Base-by-base conservation (phyloP, 2,797 vertebrate genomes). In the Gephyroberyx darwinii region DNA sequence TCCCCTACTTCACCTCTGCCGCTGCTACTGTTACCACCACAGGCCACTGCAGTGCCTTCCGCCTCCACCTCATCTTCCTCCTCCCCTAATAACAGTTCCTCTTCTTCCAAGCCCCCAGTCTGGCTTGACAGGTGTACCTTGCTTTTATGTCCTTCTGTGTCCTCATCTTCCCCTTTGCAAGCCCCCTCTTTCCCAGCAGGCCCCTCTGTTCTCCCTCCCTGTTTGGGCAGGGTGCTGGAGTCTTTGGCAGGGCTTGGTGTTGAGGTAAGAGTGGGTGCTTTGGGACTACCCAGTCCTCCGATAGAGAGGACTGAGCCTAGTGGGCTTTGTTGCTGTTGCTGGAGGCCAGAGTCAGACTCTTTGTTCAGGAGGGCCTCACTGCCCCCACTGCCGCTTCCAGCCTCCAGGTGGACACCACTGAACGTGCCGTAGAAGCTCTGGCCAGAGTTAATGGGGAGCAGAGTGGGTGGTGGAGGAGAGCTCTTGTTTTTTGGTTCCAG, bases 401-500 rank as follows among this genome's bases (percentile, higher is more conserved):
- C 93, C 89, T 99, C 97, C 93, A 99, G 92, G 82, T 97, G 94
- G 91, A 99, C 96, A 88, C 98, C 98, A 92, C 98, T 99, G 91
- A 99, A 99, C 84, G 98, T 98, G 87, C 98, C 97, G 77, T 97
- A 99, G 94, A 99, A 99, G 94, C 96, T 97, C 94, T 98, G 98
- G 92, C 96, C 96, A 88, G 98, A 95, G 93, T 96, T 96, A 90
- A 96, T 94, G 89, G 97, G 94, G 92, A 95, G 95, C 94, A 96
- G 92, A 91, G 94, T 86, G 80, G 98, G 95, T 91, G 97, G 95
- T 91, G 96, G 90, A 88, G 96, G 93, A 94, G 95, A 95, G 93
- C 93, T 97, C 95, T 97, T 98, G 94, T 84, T 98, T 98, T 99
- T 99, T 98, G 98, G 98, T 99, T 99, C 98, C 96, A 99, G 94